phyloP scores from a whole-genome alignment of 2,797 vertebrate species.

The Erethizon dorsatum region DNA sequence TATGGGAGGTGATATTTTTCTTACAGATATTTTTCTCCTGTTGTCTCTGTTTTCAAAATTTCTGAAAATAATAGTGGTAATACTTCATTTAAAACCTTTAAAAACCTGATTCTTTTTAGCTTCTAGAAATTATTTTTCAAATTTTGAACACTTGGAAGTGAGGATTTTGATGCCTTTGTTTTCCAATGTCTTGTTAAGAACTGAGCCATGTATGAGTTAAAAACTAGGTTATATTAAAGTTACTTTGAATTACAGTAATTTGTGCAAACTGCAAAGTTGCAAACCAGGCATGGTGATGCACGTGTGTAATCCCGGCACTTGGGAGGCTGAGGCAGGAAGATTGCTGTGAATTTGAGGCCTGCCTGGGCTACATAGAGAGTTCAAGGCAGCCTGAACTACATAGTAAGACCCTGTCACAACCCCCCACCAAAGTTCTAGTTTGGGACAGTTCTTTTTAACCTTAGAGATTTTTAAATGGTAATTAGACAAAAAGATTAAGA shows the following conservation, averaged over 20 bases:
- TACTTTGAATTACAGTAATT: not conserved
- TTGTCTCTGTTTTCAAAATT: slow-evolving; percentile 42
- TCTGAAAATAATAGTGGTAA: slow-evolving; percentile 21
- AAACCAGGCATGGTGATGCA: too few species aligned
- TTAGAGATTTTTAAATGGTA: not conserved
- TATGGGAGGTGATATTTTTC: not conserved
- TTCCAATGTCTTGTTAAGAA: not conserved
- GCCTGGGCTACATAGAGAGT: too few species aligned
- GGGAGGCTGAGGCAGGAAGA: too few species aligned
- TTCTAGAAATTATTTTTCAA: not conserved
- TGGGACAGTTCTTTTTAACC: slow-evolving; percentile 46
- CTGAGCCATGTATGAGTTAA: slow-evolving; percentile 1
- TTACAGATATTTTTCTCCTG: not conserved
- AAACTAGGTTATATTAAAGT: slow-evolving; percentile 45
- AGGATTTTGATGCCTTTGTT: slow-evolving; percentile 51
- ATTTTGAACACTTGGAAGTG: slow-evolving; percentile 43
- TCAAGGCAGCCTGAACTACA: too few species aligned
- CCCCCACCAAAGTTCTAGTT: not conserved
- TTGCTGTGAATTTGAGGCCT: too few species aligned
- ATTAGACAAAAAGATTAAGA: slow-evolving; percentile 62
- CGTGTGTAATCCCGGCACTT: too few species aligned
- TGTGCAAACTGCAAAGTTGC: not conserved
- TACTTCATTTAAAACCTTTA: not conserved
- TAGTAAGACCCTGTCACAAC: too few species aligned
- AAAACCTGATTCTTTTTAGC: not conserved